Conservation (phyloP, 2,797 vertebrate species). For the Kryptopterus vitreolus region DNA sequence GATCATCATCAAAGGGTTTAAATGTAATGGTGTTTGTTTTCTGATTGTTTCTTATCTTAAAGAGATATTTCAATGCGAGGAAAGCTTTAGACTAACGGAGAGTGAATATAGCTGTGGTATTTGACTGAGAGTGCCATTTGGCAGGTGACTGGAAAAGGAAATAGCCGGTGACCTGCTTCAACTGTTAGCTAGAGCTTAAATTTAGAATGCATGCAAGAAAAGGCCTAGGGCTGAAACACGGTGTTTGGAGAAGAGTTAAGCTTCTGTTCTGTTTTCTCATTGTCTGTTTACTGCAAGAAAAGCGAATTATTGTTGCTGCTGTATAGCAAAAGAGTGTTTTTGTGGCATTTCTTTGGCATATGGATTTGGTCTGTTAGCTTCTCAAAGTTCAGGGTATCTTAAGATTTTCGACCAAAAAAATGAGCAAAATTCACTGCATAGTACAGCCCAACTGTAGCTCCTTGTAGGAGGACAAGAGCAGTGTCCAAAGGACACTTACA, state of each 20-base stretch:
- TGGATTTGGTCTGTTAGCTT: constrained; percentile 1
- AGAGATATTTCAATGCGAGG: neutral
- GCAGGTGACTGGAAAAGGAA: constrained; percentile 40
- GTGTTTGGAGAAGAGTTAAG: constrained; percentile 15
- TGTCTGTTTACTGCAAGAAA: neutral
- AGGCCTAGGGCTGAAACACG: neutral
- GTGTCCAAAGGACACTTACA: constrained; percentile 78
- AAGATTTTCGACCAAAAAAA: neutral
- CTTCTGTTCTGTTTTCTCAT: constrained; percentile 18
- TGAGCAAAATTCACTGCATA: constrained; percentile 16
- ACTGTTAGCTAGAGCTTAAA: constrained; percentile 34
- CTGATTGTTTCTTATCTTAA: neutral
- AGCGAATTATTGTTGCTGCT: neutral
- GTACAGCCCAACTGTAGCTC: constrained; percentile 37
- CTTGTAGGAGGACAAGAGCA: constrained; percentile 49
- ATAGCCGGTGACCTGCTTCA: constrained; percentile 29
- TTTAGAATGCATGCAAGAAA: constrained; percentile 25
- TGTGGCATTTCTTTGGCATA: neutral
- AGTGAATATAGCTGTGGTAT: constrained; percentile 28
- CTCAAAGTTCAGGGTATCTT: constrained; percentile 6
- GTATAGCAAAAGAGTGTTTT: neutral
- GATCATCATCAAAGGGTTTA: neutral
- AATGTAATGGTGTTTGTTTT: neutral
- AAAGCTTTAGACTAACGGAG: constrained; percentile 1
- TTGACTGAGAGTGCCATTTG: constrained; percentile 34